Percentiles rank a stretch among this genome's conserved stretches.
These are phyloP conservation scores for Gambelia wislizenii DNA, from an alignment of 2,797 vertebrate genomes.

Conservation along the genomic window DNA sequence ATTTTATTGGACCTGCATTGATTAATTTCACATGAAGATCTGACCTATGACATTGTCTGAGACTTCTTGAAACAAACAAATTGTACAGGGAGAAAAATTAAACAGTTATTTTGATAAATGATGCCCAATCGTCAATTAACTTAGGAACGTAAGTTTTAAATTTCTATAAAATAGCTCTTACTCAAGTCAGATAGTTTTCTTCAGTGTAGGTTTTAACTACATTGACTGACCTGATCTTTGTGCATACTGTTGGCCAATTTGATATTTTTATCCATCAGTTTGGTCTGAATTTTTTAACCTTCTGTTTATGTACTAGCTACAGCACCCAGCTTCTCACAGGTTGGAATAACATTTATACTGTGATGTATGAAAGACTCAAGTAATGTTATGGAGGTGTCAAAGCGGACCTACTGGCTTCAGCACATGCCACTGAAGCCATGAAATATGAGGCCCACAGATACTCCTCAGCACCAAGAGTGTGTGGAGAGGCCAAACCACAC, in stretches of 20 bases:
- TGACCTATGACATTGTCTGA: not conserved
- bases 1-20: not conserved
- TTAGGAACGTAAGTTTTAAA: constrained; percentile 1
- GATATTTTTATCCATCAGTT: constrained; percentile 28
- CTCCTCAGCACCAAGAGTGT: no score
- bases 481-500: no score
- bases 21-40: not conserved
- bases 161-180: constrained; percentile 19
- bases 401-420: not conserved
- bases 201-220: no score
- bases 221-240: no score
- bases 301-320: not conserved
- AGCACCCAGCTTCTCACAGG: no score
- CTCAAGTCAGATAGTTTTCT: constrained; percentile 8
- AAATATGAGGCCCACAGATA: not conserved
- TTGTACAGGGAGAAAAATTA: not conserved
- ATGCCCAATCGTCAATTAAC: not conserved
- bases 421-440: not conserved
- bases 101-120: not conserved
- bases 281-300: not conserved
- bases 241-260: constrained; percentile 26
- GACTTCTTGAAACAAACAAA: not conserved
- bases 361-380: not conserved
- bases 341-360: not conserved
- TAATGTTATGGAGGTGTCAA: not conserved